A percentile compares a stretch with the other conserved stretches of the same genome.
Conservation (phyloP, 2,888 invertebrate species). For the Caenorhabditis plicata region DNA sequence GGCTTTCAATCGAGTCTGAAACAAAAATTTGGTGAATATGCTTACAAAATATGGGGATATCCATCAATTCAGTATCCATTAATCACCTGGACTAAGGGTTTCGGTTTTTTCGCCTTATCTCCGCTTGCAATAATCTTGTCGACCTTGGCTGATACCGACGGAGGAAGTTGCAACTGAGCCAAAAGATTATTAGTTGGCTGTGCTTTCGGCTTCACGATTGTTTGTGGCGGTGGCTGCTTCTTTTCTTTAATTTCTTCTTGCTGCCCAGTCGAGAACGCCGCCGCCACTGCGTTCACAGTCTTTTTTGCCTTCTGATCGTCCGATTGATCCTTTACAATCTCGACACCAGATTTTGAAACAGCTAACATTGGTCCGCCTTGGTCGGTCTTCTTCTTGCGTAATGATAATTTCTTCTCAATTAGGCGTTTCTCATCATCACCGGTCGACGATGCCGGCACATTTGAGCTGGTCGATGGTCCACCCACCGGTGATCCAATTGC, state of each 20-base stretch:
- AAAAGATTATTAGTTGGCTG: conserved; percentile 40
- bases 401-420: conserved; percentile 51
- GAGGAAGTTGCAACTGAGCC: conserved; percentile 58
- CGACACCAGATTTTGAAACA: conserved; percentile 44
- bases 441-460: conserved; percentile 3
- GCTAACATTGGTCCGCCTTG: conserved; percentile 9
- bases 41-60: background rate
- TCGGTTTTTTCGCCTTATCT: conserved; percentile 31
- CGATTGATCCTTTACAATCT: conserved; percentile 42
- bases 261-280: conserved; percentile 60
- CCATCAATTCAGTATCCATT: conserved; percentile 68
- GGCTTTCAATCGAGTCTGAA: background rate
- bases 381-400: conserved; percentile 42
- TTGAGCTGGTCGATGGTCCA: conserved; percentile 31
- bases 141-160: conserved; percentile 61
- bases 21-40: background rate
- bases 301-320: conserved; percentile 62
- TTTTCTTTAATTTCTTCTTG: too few relatives aligned
- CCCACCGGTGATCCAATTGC: conserved; percentile 40
- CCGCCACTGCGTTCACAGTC: conserved; percentile 62
- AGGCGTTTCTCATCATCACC: conserved; percentile 33
- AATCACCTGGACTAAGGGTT: conserved; percentile 24
- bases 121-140: conserved; percentile 58
- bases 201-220: conserved; percentile 24
- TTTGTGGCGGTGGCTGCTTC: background rate